Evolutionary conservation across 1,140 invertebrate genomes (phyloP), one percentile per base, ranked within the genome.

Genomic region (Ceratoteleas bidentatus): DNA sequence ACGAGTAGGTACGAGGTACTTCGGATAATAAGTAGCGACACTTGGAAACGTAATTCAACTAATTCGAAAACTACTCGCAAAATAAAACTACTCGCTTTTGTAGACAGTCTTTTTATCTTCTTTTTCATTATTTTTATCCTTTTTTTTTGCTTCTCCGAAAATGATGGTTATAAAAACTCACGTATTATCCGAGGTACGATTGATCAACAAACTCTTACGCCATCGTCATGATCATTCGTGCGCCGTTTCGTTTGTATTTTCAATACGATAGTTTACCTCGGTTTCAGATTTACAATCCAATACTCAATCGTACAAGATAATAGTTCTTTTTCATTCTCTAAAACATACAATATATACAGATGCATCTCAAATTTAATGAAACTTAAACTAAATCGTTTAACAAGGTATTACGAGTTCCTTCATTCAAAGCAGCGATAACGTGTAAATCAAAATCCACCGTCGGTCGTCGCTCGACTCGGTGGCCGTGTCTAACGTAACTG

Each of bases 11-110:
- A 73, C 50, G 40, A n/a, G 33, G 15, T 72, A 83, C 73, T 58
- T 80, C 76, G 76, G 77, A 84, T 75, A 75, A 84, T 84, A 80
- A 62, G 72, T 80, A 84, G 68, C 53, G 14, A n/a, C 2, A 32
- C 32, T 52, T 61, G 0, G 24, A 58, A 68, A 61, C 49, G n/a
- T 24, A 49, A 45, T 33, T 61, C 11, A 47, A 56, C 6, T 50
- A 38, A 38, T 38, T 38, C 36, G 36, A 38, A 6, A 38, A 38
- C 9, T 38, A 38, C 36, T 38, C 5, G 9, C 5, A 38, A 38
- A 6, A 38, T 38, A 75, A 69, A 61, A 24, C 58, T 64, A 49
- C n/a, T n/a, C n/a, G 32, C 47, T 70, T 54, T 58, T 36, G 24
- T 9, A 3, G 0, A 47, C 33, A 45, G 52, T 49, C 9, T 53